Evolutionary conservation across 2,113 vertebrate species (phyloP).

Genomic region (Recurvirostra avosetta): DNA sequence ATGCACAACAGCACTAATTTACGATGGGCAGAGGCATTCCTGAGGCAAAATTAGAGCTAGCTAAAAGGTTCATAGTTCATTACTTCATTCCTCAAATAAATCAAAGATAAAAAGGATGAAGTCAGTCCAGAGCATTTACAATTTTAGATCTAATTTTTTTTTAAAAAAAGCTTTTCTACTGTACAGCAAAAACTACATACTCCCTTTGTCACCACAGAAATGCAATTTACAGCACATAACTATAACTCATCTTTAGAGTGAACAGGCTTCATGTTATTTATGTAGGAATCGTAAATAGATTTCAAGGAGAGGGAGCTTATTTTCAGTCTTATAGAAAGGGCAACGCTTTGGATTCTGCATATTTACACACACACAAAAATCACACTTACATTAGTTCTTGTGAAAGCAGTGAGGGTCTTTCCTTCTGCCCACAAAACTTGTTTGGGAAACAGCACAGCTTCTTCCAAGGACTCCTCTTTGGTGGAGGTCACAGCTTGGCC

Average conservation of each 20-base stretch:
- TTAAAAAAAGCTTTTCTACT: not conserved
- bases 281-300: not conserved
- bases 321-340: not conserved
- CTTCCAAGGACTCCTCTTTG: not conserved
- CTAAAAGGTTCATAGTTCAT: not conserved
- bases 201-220: not conserved
- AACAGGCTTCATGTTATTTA: not conserved
- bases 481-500: not conserved
- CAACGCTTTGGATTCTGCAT: not conserved
- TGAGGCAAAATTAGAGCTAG: not conserved
- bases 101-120: not conserved
- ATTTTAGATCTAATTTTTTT: not conserved
- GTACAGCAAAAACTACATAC: not conserved
- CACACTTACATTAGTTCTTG: not conserved
- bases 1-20: not conserved
- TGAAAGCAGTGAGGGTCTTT: not conserved
- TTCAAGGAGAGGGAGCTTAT: not conserved
- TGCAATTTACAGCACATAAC: not conserved
- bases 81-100: slow-evolving; percentile 3
- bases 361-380: not conserved
- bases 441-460: not conserved
- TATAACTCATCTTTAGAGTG: not conserved
- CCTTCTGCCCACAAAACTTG: not conserved
- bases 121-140: not conserved
- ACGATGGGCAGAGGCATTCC: not conserved